phyloP scores from a whole-genome alignment of 2,797 vertebrate genomes.

The Meda fulgida region DNA sequence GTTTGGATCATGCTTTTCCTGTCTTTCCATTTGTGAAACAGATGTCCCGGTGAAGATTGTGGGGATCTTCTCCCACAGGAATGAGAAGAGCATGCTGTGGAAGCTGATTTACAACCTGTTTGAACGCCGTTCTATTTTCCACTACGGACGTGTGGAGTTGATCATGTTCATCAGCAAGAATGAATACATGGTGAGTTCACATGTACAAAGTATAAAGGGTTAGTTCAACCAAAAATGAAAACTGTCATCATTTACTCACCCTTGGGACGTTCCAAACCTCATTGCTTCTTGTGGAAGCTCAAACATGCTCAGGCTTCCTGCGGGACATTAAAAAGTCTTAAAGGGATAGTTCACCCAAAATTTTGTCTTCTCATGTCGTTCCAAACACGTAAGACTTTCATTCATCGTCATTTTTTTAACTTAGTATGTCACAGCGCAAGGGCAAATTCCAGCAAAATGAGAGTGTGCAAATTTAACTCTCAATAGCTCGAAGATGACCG shows the following conservation, averaged over 20 bases:
- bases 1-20: not conserved
- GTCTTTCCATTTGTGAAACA: conserved; percentile 62
- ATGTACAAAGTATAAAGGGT: not conserved
- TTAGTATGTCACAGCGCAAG: too few species aligned
- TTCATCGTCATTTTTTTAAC: too few species aligned
- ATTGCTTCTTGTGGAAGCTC: too few species aligned
- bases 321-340: not conserved
- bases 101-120: conserved; percentile 85
- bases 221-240: too few species aligned
- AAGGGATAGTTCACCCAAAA: too few species aligned
- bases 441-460: not conserved
- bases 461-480: not conserved
- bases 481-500: not conserved
- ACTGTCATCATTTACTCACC: too few species aligned
- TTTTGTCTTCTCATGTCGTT: too few species aligned
- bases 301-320: too few species aligned
- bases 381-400: too few species aligned
- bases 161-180: conserved; percentile 89
- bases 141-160: conserved; percentile 89
- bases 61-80: conserved; percentile 80
- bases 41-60: conserved; percentile 88
- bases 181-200: conserved; percentile 82
- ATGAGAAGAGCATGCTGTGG: conserved; percentile 82
- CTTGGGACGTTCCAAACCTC: too few species aligned
- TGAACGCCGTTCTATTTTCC: conserved; percentile 84